Conservation (phyloP, 1,140 invertebrate species). For the Telenomus remus region DNA sequence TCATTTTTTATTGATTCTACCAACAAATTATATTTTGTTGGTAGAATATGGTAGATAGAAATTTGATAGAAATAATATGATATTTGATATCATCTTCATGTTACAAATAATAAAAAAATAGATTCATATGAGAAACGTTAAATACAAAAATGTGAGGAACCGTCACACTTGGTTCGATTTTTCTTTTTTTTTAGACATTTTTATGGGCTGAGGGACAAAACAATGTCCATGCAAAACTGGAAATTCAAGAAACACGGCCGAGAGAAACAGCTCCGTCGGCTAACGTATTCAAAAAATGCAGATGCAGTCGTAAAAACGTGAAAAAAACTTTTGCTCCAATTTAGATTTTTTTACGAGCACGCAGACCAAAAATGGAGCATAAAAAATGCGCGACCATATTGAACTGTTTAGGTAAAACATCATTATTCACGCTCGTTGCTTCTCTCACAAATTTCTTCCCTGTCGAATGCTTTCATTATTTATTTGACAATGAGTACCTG, state of each 20-base stretch:
- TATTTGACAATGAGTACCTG: too few relatives aligned
- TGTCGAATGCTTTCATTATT: constrained; percentile 5
- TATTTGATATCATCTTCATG: too few relatives aligned
- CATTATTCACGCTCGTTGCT: constrained; percentile 31
- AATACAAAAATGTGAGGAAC: too few relatives aligned
- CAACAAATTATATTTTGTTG: too few relatives aligned
- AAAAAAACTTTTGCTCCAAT: constrained; percentile 63
- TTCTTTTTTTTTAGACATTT: too few relatives aligned
- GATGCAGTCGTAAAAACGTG: constrained; percentile 49
- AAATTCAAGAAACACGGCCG: constrained; percentile 1
- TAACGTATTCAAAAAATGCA: constrained; percentile 41
- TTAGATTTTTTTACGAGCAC: constrained; percentile 64
- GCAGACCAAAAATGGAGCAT: constrained; percentile 38
- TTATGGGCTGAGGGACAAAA: not conserved
- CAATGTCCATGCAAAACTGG: constrained; percentile 5
- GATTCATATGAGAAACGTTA: too few relatives aligned
- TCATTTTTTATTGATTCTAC: too few relatives aligned
- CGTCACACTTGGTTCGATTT: too few relatives aligned
- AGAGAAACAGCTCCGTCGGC: constrained; percentile 25
- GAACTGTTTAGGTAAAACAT: constrained; percentile 17
- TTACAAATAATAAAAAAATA: too few relatives aligned
- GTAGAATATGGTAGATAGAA: too few relatives aligned
- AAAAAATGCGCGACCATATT: constrained; percentile 38
- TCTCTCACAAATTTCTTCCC: constrained; percentile 19
- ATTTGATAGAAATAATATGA: too few relatives aligned